These are phyloP conservation scores for Acridotheres tristis DNA, from an alignment of 2,797 vertebrate species.

Conservation along the genomic window DNA sequence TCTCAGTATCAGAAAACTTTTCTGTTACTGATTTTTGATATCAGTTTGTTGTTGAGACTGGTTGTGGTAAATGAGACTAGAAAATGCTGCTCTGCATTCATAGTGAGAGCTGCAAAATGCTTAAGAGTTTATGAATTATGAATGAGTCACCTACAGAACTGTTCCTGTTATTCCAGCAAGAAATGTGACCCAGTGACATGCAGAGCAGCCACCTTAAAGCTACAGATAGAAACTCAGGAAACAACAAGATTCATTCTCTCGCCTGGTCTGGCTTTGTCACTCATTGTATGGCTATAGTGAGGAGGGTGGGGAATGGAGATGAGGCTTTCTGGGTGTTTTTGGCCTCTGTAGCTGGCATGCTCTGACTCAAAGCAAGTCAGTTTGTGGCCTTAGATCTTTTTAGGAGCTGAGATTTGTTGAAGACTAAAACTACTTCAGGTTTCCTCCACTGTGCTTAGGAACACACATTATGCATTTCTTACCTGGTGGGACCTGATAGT, in stretches of 20 bases:
- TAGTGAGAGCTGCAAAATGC: background rate
- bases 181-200: background rate
- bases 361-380: background rate
- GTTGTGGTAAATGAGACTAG: background rate
- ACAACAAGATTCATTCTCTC: background rate
- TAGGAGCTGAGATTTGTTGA: background rate
- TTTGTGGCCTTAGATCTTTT: background rate
- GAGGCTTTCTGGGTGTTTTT: background rate
- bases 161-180: background rate
- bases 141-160: background rate
- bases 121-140: background rate
- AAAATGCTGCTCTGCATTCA: background rate
- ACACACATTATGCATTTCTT: fast-evolving
- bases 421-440: background rate
- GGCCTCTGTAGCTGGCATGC: background rate
- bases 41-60: background rate
- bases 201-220: background rate
- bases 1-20: background rate
- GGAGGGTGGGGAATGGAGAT: background rate
- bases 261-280: background rate
- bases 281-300: background rate
- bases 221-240: background rate
- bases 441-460: background rate
- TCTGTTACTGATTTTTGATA: background rate
- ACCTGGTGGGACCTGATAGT: background rate